A percentile compares a stretch with the other conserved stretches of the same genome.
Conservation (phyloP, 2,888 invertebrate species). For the Horisme vitalbata region DNA sequence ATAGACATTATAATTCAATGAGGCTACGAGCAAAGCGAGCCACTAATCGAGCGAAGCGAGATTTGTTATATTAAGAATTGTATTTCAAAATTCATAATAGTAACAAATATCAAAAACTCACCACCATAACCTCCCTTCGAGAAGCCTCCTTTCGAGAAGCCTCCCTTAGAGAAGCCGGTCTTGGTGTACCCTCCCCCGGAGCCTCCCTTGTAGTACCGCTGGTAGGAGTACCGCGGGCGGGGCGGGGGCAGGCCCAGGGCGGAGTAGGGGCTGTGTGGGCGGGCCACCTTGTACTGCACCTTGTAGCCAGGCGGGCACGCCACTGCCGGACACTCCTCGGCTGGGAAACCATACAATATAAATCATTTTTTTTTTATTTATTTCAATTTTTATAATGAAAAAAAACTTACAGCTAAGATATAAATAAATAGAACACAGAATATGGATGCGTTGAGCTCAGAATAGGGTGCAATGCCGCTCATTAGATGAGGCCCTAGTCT, state of each 20-base stretch:
- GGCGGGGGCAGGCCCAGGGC: slow-evolving; percentile 80
- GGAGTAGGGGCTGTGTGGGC: slow-evolving; percentile 84
- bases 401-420: too few relatives aligned
- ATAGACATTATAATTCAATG: too few relatives aligned
- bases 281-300: slow-evolving; percentile 66
- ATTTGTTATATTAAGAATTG: too few relatives aligned
- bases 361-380: too few relatives aligned
- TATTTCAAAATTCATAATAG: too few relatives aligned
- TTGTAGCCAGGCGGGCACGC: slow-evolving; percentile 85
- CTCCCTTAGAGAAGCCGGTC: slow-evolving; percentile 55
- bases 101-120: slow-evolving; percentile 21
- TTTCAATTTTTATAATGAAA: too few relatives aligned
- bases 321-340: slow-evolving; percentile 73
- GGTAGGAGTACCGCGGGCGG: slow-evolving; percentile 63
- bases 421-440: too few relatives aligned
- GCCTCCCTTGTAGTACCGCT: slow-evolving; percentile 57
- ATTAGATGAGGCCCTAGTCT: too few relatives aligned
- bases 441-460: too few relatives aligned
- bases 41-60: too few relatives aligned
- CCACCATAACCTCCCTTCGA: slow-evolving; percentile 49
- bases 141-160: slow-evolving; percentile 52
- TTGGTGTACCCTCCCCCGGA: slow-evolving; percentile 50
- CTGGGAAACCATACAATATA: slow-evolving; percentile 38
- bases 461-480: too few relatives aligned
- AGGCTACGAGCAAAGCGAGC: too few relatives aligned